Conservation (phyloP, 2,888 invertebrate species). For the Drosophila mercatorum region DNA sequence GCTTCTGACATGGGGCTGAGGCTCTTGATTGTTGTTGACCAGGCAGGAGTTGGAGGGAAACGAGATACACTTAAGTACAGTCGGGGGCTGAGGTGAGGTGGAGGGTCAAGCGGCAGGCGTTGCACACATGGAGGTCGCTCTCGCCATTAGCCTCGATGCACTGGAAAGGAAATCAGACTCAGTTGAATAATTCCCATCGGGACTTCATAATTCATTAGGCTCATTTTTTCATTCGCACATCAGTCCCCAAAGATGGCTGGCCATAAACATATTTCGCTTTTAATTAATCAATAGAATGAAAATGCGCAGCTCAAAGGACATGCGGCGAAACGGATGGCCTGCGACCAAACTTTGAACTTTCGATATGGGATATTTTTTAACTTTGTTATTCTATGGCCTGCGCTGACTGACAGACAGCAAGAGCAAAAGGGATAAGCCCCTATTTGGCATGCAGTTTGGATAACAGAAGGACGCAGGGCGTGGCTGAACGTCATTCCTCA, state of each 20-base stretch:
- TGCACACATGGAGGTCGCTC: constrained; percentile 23
- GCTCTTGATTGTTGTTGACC: constrained; percentile 16
- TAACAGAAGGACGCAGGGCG: constrained; percentile 19
- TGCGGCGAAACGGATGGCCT: constrained; percentile 60
- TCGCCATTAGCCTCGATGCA: constrained; percentile 24
- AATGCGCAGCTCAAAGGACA: constrained; percentile 61
- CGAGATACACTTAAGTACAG: background rate
- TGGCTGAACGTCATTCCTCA: constrained; percentile 11
- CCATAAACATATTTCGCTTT: constrained; percentile 74
- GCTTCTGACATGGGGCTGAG: constrained; percentile 17
- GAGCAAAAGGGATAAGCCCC: constrained; percentile 64
- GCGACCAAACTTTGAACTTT: constrained; percentile 74
- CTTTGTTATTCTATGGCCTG: constrained; percentile 41
- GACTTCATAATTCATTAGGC: constrained; percentile 63
- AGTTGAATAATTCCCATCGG: constrained; percentile 17
- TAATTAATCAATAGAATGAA: constrained; percentile 72
- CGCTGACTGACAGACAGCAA: constrained; percentile 15
- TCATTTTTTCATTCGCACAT: constrained; percentile 34
- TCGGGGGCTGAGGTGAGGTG: background rate
- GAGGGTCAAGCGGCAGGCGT: constrained; percentile 43
- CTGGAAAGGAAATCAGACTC: constrained; percentile 57
- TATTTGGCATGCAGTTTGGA: constrained; percentile 53
- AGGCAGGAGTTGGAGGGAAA: background rate
- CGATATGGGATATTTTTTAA: constrained; percentile 62
- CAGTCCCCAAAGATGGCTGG: constrained; percentile 58